Base-by-base conservation (phyloP, 2,888 invertebrate species). In the Ophraella communa region DNA sequence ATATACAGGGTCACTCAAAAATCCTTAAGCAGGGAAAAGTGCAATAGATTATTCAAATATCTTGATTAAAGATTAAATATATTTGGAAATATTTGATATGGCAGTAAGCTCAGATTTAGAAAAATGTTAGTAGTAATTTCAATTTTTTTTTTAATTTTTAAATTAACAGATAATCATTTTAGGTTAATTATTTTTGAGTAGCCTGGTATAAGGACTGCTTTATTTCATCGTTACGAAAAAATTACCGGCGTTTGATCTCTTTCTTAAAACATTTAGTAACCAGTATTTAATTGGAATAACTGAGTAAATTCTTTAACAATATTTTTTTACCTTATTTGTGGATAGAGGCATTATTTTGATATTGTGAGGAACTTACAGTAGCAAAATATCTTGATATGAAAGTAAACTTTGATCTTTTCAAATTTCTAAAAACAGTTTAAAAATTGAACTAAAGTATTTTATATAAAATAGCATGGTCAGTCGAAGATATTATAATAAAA, bases 171-270 rank as follows among this genome's bases (percentile, higher is more conserved):
- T 14, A n/a, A n/a, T n/a, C n/a, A n/a, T 5, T 4, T 11, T 27
- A 1, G 3, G 5, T 14, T 51, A 39, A 42, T 11, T 18, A 45
- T 68, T 68, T 65, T 68, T 35, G 68, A 65, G 63, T 65, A 33
- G 45, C 68, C 57, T 64, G 57, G 61, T 68, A 63, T 68, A 65
- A 70, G 67, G 67, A 68, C 67, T 64, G 64, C 58, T 59, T 56
- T 33, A 59, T 73, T 76, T 77, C 76, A 74, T 77, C 75, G 74
- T 76, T 73, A 75, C 77, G 74, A 77, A 75, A 70, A 56, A 4
- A 27, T 45, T 44, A 39, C 42, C 56, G 35, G n/a, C 55, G 42
- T 61, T 49, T 65, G 72, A 66, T 69, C 68, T 67, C 66, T 62
- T 64, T 17, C 21, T 24, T 54, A 17, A 54, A 39, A 35, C 24